Evolutionary conservation across 1,140 invertebrate genomes (phyloP).

Genomic region (Drosophila tani): DNA sequence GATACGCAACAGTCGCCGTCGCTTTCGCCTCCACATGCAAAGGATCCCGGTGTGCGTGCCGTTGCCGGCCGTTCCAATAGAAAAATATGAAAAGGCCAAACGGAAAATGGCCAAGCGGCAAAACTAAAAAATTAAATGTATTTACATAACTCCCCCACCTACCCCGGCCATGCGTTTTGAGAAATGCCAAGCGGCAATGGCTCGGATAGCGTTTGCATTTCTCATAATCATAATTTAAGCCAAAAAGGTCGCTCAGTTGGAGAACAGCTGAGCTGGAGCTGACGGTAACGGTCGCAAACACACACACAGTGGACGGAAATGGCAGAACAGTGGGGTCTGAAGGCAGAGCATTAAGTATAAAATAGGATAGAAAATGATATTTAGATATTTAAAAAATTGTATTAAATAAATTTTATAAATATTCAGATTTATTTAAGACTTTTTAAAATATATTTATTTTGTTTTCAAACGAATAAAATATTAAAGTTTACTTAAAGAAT

Average conservation of each 20-base stretch:
- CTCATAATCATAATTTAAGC: constrained; percentile 81
- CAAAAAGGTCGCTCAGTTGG: constrained; percentile 57
- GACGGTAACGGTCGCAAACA: constrained; percentile 38
- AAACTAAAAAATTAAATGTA: constrained; percentile 73
- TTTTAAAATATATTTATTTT: too few species aligned
- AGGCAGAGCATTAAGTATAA: neutral
- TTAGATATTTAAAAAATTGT: too few species aligned
- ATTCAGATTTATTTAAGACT: too few species aligned
- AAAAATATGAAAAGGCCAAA: constrained; percentile 24
- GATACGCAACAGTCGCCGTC: constrained; percentile 66
- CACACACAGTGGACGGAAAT: constrained; percentile 46
- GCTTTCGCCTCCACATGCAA: constrained; percentile 22
- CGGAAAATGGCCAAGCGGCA: constrained; percentile 26
- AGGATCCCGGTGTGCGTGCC: constrained; percentile 56
- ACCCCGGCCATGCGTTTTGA: constrained; percentile 10
- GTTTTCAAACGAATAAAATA: too few species aligned
- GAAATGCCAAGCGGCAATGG: constrained; percentile 63
- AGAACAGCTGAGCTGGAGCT: constrained; percentile 70
- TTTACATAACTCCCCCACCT: constrained; percentile 49
- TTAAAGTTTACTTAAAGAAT: too few species aligned
- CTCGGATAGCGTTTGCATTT: constrained; percentile 76
- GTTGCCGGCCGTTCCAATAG: constrained; percentile 24
- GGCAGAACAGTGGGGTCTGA: neutral
- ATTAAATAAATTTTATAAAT: too few species aligned
- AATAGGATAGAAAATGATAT: too few species aligned